Percentiles rank a stretch among this genome's conserved stretches.
These are phyloP conservation scores for Conchocele bisecta DNA, from an alignment of 2,888 invertebrate species.

Conservation along the genomic window DNA sequence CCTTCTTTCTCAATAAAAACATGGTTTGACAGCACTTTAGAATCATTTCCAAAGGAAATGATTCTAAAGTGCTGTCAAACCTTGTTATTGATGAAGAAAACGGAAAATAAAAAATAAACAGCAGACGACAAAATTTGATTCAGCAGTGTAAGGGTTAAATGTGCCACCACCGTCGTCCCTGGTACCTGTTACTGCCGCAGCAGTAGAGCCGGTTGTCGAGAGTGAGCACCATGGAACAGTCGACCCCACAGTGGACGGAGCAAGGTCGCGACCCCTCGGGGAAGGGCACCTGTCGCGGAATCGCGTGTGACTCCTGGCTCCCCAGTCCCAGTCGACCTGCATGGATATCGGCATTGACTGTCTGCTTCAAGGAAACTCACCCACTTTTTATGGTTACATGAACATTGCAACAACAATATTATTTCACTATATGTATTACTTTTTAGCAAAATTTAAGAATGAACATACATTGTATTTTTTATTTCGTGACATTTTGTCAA, in stretches of 20 bases:
- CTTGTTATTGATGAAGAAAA: no score
- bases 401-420: no score
- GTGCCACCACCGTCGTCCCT: neutral
- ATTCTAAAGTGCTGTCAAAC: no score
- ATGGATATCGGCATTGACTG: slow-evolving; percentile 5
- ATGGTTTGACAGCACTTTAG: no score
- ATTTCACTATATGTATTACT: no score
- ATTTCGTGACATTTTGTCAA: no score
- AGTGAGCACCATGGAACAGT: slow-evolving; percentile 80
- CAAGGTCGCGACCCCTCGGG: slow-evolving; percentile 72
- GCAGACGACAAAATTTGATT: neutral
- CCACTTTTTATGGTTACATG: neutral
- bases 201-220: slow-evolving; percentile 75
- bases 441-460: no score
- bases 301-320: slow-evolving; percentile 74
- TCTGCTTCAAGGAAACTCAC: neutral
- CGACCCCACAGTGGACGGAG: slow-evolving; percentile 80
- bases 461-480: no score
- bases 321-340: slow-evolving; percentile 80
- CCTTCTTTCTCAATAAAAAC: no score
- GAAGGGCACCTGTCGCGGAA: slow-evolving; percentile 77
- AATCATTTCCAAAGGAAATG: no score
- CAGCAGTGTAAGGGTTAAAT: neutral
- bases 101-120: no score
- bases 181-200: slow-evolving; percentile 79